Percentiles rank a stretch among this genome's conserved stretches.
These are phyloP conservation scores for Nematostella vectensis DNA, from an alignment of 92 coral and sea anemone genomes.

Conservation along the genomic window DNA sequence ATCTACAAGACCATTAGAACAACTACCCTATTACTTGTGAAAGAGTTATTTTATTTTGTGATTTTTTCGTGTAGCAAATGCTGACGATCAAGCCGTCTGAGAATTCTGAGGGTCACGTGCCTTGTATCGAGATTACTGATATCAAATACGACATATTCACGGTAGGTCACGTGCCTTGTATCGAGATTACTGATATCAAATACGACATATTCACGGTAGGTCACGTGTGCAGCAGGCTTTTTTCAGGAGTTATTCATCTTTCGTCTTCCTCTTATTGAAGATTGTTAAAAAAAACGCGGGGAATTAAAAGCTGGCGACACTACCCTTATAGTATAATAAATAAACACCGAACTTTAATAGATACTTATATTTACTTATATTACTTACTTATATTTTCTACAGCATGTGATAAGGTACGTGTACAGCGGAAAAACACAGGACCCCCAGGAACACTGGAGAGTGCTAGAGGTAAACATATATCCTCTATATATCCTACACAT, in stretches of 20 bases:
- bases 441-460: conserved; percentile 24
- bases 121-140: conserved; percentile 61
- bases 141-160: conserved; percentile 59
- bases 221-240: too few species aligned
- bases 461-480: conserved; percentile 44
- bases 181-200: conserved; percentile 65
- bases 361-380: too few species aligned
- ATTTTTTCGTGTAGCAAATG: neutral
- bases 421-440: conserved; percentile 60
- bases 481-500: neutral
- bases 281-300: too few species aligned
- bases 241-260: too few species aligned
- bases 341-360: too few species aligned
- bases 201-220: conserved; percentile 61
- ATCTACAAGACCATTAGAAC: too few species aligned
- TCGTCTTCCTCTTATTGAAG: too few species aligned
- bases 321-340: too few species aligned
- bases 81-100: conserved; percentile 24
- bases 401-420: conserved; percentile 68
- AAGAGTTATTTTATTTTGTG: too few species aligned
- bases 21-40: too few species aligned
- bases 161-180: conserved; percentile 19
- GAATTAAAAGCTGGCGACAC: too few species aligned
- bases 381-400: too few species aligned
- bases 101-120: conserved; percentile 21